Percentiles rank a stretch among this genome's conserved stretches.
phyloP scores from a whole-genome alignment of 2,113 vertebrate species.

The Hemiprocne comata region DNA sequence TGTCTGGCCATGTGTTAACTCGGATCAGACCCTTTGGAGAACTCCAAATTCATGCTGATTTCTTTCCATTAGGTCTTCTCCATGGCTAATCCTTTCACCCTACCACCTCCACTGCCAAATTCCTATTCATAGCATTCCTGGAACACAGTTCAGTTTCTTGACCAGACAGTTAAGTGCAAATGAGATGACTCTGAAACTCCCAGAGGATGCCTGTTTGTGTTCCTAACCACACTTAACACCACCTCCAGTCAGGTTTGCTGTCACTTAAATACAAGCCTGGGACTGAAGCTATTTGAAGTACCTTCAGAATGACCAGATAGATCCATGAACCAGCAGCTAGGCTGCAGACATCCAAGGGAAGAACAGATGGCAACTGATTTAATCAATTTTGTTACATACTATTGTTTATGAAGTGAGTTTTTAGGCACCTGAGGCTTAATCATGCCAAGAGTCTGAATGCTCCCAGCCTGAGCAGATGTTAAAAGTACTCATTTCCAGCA shows the following conservation, averaged over 20 bases:
- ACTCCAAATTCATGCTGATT: background rate
- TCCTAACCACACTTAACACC: background rate
- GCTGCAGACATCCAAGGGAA: background rate
- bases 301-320: background rate
- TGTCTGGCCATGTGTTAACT: background rate
- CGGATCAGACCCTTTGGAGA: background rate
- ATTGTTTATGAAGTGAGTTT: background rate
- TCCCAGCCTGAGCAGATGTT: background rate
- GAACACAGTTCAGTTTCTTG: background rate
- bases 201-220: background rate
- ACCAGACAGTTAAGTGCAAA: background rate
- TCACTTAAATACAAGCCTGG: background rate
- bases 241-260: background rate
- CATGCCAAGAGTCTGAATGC: background rate
- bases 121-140: background rate
- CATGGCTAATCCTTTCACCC: background rate
- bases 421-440: background rate
- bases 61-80: background rate
- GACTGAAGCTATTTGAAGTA: background rate
- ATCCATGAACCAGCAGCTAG: background rate
- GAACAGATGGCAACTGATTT: constrained; percentile 19
- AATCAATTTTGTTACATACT: background rate
- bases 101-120: background rate
- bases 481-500: background rate
- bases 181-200: background rate